phyloP scores from a whole-genome alignment of 2,113 vertebrate genomes.

The Lipophrys pholis region DNA sequence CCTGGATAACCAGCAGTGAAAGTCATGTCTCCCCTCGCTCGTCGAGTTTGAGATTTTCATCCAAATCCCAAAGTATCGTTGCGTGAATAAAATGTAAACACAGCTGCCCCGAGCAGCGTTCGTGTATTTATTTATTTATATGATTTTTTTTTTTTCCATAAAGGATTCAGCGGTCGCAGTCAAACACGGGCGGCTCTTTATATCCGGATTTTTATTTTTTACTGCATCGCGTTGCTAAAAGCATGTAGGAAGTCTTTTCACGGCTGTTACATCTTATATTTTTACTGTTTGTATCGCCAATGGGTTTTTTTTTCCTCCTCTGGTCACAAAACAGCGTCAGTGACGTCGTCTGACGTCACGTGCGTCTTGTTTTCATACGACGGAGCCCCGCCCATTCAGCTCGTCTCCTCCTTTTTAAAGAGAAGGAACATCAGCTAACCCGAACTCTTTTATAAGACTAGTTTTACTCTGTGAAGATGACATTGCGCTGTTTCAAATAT shows the following conservation, averaged over 20 bases:
- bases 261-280: not conserved
- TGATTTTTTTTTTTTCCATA: conserved; percentile 13
- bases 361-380: conserved; percentile 68
- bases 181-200: not conserved
- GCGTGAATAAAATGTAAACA: conserved; percentile 57
- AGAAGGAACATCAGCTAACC: too few species aligned
- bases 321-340: conserved; percentile 51
- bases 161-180: conserved; percentile 8
- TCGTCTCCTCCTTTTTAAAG: conserved; percentile 14
- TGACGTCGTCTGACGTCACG: conserved; percentile 70
- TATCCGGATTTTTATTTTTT: not conserved
- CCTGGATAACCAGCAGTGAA: conserved; percentile 57
- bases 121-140: too few species aligned
- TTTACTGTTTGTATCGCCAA: conserved; percentile 5
- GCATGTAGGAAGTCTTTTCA: not conserved
- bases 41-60: not conserved
- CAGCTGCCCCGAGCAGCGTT: conserved; percentile 1
- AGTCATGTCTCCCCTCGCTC: conserved; percentile 10
- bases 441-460: too few species aligned
- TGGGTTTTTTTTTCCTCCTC: conserved; percentile 33
- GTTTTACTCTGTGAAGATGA: too few species aligned
- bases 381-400: conserved; percentile 43
- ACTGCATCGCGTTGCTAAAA: not conserved
- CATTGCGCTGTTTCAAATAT: too few species aligned
- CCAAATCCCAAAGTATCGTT: not conserved